Evolutionary conservation across 2,888 invertebrate species (phyloP), one percentile per base, ranked within the genome.

Genomic region (Agonopterix arenella): DNA sequence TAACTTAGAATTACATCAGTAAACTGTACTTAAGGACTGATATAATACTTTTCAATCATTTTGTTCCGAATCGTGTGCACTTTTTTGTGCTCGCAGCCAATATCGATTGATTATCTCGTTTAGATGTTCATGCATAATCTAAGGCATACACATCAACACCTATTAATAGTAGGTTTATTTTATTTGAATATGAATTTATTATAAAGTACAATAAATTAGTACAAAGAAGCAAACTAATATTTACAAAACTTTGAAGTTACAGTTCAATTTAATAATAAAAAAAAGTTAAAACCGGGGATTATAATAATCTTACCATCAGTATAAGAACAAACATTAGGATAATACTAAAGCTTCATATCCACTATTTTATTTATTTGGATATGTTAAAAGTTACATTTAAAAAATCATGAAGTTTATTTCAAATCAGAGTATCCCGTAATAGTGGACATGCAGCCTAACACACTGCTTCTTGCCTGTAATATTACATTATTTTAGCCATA

Each of bases 1-100:
- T 71, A 80, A 79, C 81, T 82, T 84, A 82, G 70, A 80, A 74
- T 80, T 76, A 77, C 74, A 84, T 80, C 81, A 82, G 81, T 78
- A 68, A 75, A 73, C 58, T 59, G 76, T 73, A 75, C 70, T 67
- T 71, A 72, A 57, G 59, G 66, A 79, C 80, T 81, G 76, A 80
- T 66, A 76, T 80, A 84, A 84, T 82, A 84, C 79, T 82, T 77
- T 58, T 73, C 60, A 68, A 67, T 68, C 52, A 54, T 70, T 76
- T 76, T 76, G 72, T 76, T 76, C 70, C 64, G 60, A 69, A 59
- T 59, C 62, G 61, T 65, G 56, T 66, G 70, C 70, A 74, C 65
- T 63, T 53, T 28, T 61, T 68, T 68, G 71, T 69, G 76, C 73
- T 28, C 63, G 49, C 59, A 60, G 57, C 58, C 62, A 64, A 59